Percentiles rank a stretch among this genome's conserved stretches.
Evolutionary conservation across 2,797 vertebrate genomes (phyloP).

Genomic region (Lepus townsendii): DNA sequence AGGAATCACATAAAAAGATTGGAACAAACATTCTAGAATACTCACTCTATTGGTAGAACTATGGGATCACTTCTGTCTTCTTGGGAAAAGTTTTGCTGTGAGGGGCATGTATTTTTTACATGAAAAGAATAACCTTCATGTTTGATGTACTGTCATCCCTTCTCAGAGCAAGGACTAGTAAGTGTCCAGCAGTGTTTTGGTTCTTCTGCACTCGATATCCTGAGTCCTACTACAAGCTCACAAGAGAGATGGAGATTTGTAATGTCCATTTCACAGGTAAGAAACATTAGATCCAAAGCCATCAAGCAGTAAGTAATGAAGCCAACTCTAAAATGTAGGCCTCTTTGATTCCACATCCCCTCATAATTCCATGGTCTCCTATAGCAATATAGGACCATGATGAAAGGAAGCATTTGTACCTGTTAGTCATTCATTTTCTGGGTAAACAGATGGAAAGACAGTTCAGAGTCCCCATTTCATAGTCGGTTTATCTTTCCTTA

Average conservation of each 20-base stretch:
- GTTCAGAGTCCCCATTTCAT: not conserved
- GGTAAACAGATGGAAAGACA: not conserved
- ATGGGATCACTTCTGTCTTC: not conserved
- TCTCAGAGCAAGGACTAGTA: not conserved
- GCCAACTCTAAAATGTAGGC: not conserved
- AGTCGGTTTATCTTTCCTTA: not conserved
- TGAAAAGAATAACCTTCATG: not conserved
- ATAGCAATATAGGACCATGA: not conserved
- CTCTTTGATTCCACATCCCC: not conserved
- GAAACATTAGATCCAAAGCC: not conserved
- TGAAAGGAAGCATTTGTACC: not conserved
- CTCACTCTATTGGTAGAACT: not conserved
- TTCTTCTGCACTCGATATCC: not conserved
- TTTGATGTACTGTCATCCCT: not conserved
- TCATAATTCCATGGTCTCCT: not conserved
- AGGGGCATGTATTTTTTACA: slow-evolving; percentile 7
- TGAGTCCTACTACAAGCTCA: not conserved
- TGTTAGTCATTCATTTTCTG: not conserved
- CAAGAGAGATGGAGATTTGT: not conserved
- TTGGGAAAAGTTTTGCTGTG: slow-evolving; percentile 1
- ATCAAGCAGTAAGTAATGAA: not conserved
- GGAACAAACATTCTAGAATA: not conserved
- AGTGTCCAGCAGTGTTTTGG: not conserved
- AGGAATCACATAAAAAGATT: not conserved
- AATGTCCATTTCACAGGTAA: not conserved